A percentile compares a stretch with the other conserved stretches of the same genome.
phyloP scores from a whole-genome alignment of 2,797 vertebrate genomes.

The Thunnus albacares region DNA sequence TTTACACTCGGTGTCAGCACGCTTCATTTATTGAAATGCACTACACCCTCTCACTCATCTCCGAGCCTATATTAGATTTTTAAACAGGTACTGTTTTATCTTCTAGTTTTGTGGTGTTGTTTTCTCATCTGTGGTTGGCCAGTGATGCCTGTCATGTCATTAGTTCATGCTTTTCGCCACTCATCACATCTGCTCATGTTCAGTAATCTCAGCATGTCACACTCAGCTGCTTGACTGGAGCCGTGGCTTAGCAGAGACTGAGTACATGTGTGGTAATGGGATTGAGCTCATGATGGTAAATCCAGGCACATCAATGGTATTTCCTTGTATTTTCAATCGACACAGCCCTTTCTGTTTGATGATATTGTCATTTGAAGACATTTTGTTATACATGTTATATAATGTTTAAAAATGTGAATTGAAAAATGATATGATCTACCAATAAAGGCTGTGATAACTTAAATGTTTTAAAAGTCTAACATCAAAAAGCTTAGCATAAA shows the following conservation, averaged over 20 bases:
- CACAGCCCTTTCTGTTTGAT: background rate
- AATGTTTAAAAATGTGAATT: background rate
- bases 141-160: slow-evolving; percentile 39
- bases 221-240: slow-evolving; percentile 54
- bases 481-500: background rate
- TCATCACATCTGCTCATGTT: slow-evolving; percentile 66
- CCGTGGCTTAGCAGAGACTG: slow-evolving; percentile 52
- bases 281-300: slow-evolving; percentile 66
- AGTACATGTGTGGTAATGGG: slow-evolving; percentile 64
- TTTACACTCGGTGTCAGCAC: background rate
- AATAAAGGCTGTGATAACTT: background rate
- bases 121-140: background rate
- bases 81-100: background rate
- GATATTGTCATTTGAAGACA: slow-evolving; percentile 17
- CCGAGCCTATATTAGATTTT: background rate
- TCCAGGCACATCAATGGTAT: slow-evolving; percentile 57
- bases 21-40: background rate
- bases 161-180: slow-evolving; percentile 45
- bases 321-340: slow-evolving; percentile 40
- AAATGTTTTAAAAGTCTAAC: background rate
- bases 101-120: slow-evolving; percentile 3
- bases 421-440: background rate
- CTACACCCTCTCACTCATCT: background rate
- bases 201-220: slow-evolving; percentile 66
- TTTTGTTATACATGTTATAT: too few relatives aligned